Base-by-base conservation (phyloP, 2,888 invertebrate genomes). In the Acrobasis consociella region DNA sequence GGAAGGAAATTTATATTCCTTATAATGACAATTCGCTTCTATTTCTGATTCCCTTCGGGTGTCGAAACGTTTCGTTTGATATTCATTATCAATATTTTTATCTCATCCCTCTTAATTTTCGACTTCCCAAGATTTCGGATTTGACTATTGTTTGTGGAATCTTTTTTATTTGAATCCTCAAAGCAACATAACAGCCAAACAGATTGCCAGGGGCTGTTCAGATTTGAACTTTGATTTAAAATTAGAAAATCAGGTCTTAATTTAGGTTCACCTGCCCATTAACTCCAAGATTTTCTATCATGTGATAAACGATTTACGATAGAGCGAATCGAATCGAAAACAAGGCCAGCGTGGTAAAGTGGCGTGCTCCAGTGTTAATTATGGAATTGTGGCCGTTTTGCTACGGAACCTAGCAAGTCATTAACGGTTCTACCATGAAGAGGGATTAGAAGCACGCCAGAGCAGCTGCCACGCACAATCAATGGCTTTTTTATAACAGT, bases 241-340 rank as follows among this genome's bases (percentile, higher is more conserved):
- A n/a, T 46, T 46, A 11, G n/a, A 31, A 31, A 31, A 31, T 31
- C 31, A 31, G 31, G 31, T 8, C 31, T 31, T 0, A 31, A 31
- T 31, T 31, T 31, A 31, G 31, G 1, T 31, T 31, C 31, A 31
- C 8, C 31, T 31, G 31, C 31, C 31, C 31, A 80, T 86, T 83
- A 84, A 82, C 80, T 82, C 79, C 76, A 77, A 79, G 80, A 78
- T 78, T 81, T 77, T 76, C 72, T 72, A 70, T 76, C 74, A 77
- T 77, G 81, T 85, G 86, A 82, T 86, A 87, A 91, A 86, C 85
- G 86, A 89, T 91, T 89, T 86, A 87, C 83, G 80, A 83, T 79
- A 80, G 75, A 82, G 83, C 86, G 83, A 76, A 69, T 74, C 88
- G 79, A 89, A 91, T 89, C 77, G 80, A 76, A 91, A 91, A 91